Conservation (phyloP, 2,113 vertebrate genomes). For the Elephas maximus region DNA sequence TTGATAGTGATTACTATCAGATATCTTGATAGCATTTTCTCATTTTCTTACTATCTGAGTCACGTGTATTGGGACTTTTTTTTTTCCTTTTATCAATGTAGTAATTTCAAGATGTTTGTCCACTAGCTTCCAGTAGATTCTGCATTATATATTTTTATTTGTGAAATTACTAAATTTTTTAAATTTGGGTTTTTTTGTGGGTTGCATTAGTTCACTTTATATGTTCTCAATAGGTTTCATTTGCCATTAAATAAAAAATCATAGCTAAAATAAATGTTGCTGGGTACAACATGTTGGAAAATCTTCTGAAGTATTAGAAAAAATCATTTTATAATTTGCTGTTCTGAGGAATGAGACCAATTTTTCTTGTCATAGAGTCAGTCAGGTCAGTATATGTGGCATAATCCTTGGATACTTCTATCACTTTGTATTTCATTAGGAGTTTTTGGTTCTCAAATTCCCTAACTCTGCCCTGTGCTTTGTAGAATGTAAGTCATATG, state of each 20-base stretch:
- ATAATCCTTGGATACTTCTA: not conserved
- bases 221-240: not conserved
- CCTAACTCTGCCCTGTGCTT: not conserved
- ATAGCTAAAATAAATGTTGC: not conserved
- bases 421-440: not conserved
- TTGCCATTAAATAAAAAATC: not conserved
- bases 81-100: not conserved
- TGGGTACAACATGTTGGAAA: not conserved
- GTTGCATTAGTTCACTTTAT: not conserved
- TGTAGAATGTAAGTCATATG: not conserved
- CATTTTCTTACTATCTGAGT: not conserved
- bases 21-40: not conserved
- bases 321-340: not conserved
- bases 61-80: not conserved
- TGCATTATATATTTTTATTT: not conserved
- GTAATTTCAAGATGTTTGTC: not conserved
- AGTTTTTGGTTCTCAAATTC: not conserved
- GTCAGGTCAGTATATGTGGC: not conserved
- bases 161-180: not conserved
- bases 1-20: too few species aligned
- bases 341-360: not conserved
- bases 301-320: not conserved
- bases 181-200: not conserved
- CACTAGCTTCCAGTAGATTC: not conserved
- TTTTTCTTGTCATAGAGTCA: not conserved